phyloP scores from a whole-genome alignment of 2,888 invertebrate species.

The Lithophane socia region DNA sequence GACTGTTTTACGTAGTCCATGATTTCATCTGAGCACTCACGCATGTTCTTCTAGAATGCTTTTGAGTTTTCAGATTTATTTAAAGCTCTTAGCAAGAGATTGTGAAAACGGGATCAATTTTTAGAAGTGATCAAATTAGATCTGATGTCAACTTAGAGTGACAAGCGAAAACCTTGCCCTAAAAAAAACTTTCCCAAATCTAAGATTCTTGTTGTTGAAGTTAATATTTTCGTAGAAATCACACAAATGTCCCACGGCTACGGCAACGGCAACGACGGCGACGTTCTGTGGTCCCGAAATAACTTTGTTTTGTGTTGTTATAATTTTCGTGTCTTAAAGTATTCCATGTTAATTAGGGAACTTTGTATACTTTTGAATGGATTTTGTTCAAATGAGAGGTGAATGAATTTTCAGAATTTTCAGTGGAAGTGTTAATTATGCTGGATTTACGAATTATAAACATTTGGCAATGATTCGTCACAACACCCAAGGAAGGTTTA shows the following conservation, averaged over 20 bases:
- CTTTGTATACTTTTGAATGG: constrained; percentile 1
- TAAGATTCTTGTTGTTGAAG: background rate
- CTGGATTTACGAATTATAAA: background rate
- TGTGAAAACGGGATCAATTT: background rate
- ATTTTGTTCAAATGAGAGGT: background rate
- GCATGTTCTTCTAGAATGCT: background rate
- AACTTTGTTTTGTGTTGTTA: constrained; percentile 23
- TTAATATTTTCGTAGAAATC: constrained; percentile 17
- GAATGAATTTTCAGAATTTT: background rate
- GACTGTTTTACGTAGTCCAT: background rate
- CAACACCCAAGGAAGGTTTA: background rate
- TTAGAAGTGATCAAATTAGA: background rate
- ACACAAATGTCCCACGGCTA: background rate
- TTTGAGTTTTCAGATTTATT: constrained; percentile 4
- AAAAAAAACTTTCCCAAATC: background rate
- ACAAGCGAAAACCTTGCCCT: background rate
- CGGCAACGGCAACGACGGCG: too few species aligned
- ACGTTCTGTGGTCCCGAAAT: constrained; percentile 13
- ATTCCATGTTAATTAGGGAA: constrained; percentile 19
- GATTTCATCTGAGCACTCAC: constrained; percentile 9
- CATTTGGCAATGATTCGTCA: background rate
- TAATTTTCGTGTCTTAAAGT: constrained; percentile 24
- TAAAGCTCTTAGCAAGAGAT: constrained; percentile 6
- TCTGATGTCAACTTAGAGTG: background rate
- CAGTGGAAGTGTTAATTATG: background rate